A percentile compares a stretch with the other conserved stretches of the same genome.
phyloP scores from a whole-genome alignment of 2,113 vertebrate species.

The Papio anubis region DNA sequence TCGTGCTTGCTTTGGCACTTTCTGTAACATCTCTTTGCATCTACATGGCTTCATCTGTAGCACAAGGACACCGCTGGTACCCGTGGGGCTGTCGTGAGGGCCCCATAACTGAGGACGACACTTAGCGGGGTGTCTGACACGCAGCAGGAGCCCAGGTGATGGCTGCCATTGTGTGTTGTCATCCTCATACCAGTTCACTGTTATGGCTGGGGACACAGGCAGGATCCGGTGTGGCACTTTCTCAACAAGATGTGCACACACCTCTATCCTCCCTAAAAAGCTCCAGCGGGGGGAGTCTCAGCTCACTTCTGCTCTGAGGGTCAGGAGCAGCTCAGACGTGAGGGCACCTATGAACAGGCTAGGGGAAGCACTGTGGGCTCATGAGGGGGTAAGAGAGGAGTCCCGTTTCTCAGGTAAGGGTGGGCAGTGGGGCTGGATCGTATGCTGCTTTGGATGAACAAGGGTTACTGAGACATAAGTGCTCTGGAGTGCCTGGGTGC shows the following conservation, averaged over 20 bases:
- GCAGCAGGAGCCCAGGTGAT: not conserved
- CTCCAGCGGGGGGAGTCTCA: not conserved
- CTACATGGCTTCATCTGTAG: not conserved
- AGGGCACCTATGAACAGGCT: not conserved
- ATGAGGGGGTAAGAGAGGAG: not conserved
- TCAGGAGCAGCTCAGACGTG: not conserved
- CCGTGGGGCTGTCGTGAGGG: not conserved
- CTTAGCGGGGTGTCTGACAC: rapidly evolving
- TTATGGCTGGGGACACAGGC: not conserved
- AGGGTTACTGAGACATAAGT: not conserved
- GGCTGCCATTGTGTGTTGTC: not conserved
- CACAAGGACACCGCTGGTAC: rapidly evolving
- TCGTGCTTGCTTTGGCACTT: not conserved
- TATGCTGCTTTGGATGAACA: rapidly evolving
- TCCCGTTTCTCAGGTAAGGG: not conserved
- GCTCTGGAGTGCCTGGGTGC: too few species aligned
- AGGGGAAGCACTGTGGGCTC: not conserved
- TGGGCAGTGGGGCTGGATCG: not conserved
- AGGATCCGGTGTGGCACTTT: not conserved
- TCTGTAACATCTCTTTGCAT: rapidly evolving
- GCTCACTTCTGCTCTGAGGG: not conserved
- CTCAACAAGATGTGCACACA: not conserved
- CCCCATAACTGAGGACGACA: not conserved
- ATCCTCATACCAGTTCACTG: too few species aligned
- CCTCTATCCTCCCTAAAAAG: not conserved